Evolutionary conservation across 2,888 invertebrate species (phyloP), one percentile per base, ranked within the genome.

Genomic region (Idaea biselata): DNA sequence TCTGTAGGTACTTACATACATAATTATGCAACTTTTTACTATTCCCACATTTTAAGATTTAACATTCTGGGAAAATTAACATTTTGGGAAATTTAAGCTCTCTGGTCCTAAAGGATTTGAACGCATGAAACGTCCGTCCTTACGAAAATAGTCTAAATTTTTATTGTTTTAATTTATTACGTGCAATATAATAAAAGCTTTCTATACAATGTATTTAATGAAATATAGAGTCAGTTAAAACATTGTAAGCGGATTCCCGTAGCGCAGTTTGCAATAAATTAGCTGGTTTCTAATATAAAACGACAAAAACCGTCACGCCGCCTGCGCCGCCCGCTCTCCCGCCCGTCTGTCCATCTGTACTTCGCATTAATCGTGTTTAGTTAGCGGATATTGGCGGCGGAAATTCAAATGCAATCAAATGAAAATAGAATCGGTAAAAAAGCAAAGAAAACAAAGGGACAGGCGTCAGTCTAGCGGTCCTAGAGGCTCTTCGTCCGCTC

Each of bases 371-470:
- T 93, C 93, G 92, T 93, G 93, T 93, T 93, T 93, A 93, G 93
- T 92, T 91, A 93, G 89, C 89, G 90, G 91, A 92, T 93, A 93
- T 93, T 88, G 92, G 89, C 90, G 89, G 88, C 84, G 90, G 89
- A 93, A 92, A 91, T 91, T 91, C 90, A 91, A 91, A 92, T 92
- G 91, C 92, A 92, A 91, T 92, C 91, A 92, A 91, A 93, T 91
- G 89, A 91, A 92, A 92, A 92, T 91, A 92, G 91, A 89, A 91
- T 90, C 87, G 79, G 87, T 85, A 87, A 91, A 92, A 91, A 91
- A 89, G 86, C 84, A 91, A 91, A 92, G 91, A 86, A 91, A 91
- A 91, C 88, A 90, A 89, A 86, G 85, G 84, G 91, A 91, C 92
- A 92, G 91, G 87, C 92, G 92, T 92, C 92, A 92, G 89, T 91